phyloP scores from a whole-genome alignment of 2,797 vertebrate species.

The Momotus momota region DNA sequence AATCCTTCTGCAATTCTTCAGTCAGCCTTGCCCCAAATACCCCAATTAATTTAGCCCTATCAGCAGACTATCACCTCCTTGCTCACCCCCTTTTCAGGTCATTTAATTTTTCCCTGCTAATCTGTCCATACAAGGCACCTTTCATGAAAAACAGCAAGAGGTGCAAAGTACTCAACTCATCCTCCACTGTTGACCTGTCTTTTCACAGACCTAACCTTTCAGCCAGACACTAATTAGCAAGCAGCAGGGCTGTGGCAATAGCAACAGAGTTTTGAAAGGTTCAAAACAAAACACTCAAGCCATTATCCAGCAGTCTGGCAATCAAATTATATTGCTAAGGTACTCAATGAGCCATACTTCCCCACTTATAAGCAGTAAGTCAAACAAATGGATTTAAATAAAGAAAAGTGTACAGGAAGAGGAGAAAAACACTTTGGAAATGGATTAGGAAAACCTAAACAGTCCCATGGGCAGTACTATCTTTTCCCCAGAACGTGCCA shows the following conservation, averaged over 20 bases:
- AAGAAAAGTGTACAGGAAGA: neutral
- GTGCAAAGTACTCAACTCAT: neutral
- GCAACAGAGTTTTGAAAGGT: neutral
- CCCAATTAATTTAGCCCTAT: neutral
- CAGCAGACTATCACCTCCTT: neutral
- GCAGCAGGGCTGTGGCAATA: neutral
- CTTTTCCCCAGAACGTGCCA: neutral
- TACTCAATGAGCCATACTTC: conserved; percentile 9
- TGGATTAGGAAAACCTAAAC: conserved; percentile 19
- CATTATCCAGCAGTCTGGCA: neutral
- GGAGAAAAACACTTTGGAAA: conserved; percentile 41
- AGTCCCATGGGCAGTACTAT: neutral
- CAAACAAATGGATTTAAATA: conserved; percentile 32
- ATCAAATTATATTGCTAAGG: neutral
- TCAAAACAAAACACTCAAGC: conserved; percentile 2
- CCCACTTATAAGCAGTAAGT: neutral
- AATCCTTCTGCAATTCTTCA: neutral
- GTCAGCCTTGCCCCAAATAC: neutral
- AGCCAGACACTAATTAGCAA: neutral
- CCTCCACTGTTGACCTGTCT: neutral
- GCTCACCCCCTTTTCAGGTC: neutral
- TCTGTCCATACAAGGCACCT: neutral
- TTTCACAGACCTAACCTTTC: neutral
- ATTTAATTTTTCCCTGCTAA: neutral
- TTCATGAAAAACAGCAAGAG: neutral